These are phyloP conservation scores for Caenorhabditis remanei DNA, from an alignment of 1,140 invertebrate species.

Conservation along the genomic window DNA sequence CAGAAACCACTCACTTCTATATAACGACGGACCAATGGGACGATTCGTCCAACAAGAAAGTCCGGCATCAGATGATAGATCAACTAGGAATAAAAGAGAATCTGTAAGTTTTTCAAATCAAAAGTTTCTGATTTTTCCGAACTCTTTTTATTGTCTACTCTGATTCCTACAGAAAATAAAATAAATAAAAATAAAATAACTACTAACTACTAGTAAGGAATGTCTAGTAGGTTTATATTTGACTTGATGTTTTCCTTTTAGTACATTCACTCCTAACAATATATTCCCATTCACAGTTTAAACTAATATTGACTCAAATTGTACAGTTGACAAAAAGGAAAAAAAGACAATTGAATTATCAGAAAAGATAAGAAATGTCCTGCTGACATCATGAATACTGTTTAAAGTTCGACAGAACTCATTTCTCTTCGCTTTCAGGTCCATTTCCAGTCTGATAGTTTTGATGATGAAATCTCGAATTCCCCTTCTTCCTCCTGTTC, in stretches of 20 bases:
- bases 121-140: neutral
- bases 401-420: neutral
- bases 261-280: neutral
- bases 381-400: slow-evolving; percentile 20
- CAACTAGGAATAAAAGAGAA: slow-evolving; percentile 16
- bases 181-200: no score
- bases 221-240: no score
- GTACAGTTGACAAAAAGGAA: slow-evolving; percentile 14
- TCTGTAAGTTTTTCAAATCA: neutral
- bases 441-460: slow-evolving; percentile 33
- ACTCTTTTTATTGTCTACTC: no score
- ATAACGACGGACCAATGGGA: slow-evolving; percentile 48
- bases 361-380: slow-evolving; percentile 24
- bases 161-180: no score
- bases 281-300: neutral
- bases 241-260: neutral
- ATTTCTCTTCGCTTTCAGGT: slow-evolving; percentile 2
- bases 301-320: neutral
- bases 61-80: neutral
- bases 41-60: neutral
- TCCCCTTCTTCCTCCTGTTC: slow-evolving; percentile 38
- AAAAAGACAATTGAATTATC: slow-evolving; percentile 38
- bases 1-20: slow-evolving; percentile 36
- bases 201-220: no score
- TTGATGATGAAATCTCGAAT: slow-evolving; percentile 39